These are phyloP conservation scores for Micrasema longulum DNA, from an alignment of 1,140 invertebrate genomes.

Conservation along the genomic window DNA sequence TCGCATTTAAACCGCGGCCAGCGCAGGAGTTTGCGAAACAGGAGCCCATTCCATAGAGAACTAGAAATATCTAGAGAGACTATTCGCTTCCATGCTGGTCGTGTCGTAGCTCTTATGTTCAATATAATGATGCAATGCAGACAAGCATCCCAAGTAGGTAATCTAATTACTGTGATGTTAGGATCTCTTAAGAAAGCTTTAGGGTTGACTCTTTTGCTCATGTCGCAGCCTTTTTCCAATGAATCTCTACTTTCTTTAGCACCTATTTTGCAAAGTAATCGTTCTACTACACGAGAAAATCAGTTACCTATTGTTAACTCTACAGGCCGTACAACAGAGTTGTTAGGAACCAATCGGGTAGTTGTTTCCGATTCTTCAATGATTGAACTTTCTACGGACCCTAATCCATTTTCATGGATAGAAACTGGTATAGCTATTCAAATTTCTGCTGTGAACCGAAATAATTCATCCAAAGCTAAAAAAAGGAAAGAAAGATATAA, in stretches of 20 bases:
- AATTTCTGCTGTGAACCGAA: conserved; percentile 64
- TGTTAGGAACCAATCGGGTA: neutral
- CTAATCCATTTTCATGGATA: conserved; percentile 8
- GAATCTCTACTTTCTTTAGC: conserved; percentile 23
- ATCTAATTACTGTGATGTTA: conserved; percentile 65
- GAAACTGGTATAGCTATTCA: conserved; percentile 60
- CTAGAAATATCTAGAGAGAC: conserved; percentile 62
- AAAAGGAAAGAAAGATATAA: conserved; percentile 61
- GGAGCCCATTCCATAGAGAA: conserved; percentile 58
- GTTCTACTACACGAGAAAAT: conserved; percentile 8
- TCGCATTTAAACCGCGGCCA: conserved; percentile 55
- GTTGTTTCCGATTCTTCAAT: neutral
- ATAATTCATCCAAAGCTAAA: conserved; percentile 62
- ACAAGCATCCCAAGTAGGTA: conserved; percentile 62
- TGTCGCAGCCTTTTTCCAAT: conserved; percentile 57
- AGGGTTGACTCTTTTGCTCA: conserved; percentile 63
- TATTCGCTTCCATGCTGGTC: conserved; percentile 65
- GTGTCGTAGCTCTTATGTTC: conserved; percentile 66
- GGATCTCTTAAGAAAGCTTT: conserved; percentile 63
- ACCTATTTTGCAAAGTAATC: neutral
- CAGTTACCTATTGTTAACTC: neutral
- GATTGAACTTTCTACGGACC: conserved; percentile 1
- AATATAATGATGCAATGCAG: conserved; percentile 68
- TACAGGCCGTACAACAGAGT: neutral
- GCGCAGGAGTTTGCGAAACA: conserved; percentile 31